Percentiles rank a stretch among this genome's conserved stretches.
phyloP scores from a whole-genome alignment of 2,797 vertebrate species.

The Pipistrellus pygmaeus region DNA sequence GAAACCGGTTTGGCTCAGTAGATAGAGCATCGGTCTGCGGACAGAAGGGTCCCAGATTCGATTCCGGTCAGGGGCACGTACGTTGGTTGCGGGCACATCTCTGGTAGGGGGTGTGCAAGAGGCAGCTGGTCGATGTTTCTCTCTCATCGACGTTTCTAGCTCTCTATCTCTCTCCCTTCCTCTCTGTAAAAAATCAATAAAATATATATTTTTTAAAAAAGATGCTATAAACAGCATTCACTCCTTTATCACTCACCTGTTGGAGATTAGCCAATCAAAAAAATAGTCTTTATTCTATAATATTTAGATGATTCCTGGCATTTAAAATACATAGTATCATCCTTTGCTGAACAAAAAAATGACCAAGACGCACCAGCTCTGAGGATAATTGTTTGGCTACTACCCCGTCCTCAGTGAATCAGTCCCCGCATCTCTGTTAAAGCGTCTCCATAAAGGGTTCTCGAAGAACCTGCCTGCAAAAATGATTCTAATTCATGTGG shows the following conservation, averaged over 20 bases:
- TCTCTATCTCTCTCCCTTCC: no score
- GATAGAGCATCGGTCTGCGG: no score
- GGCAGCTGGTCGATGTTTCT: no score
- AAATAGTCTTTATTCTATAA: neutral
- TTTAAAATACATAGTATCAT: neutral
- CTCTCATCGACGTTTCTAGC: no score
- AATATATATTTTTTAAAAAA: neutral
- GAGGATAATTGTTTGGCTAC: neutral
- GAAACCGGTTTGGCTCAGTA: no score
- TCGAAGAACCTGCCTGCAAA: neutral
- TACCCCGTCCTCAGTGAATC: neutral
- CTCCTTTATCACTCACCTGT: neutral
- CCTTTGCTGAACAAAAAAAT: constrained; percentile 10
- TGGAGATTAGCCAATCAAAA: constrained; percentile 2
- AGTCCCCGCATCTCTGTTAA: neutral
- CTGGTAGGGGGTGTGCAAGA: no score
- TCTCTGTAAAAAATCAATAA: no score
- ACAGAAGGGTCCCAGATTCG: no score
- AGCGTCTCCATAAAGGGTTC: neutral
- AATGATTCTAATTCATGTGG: neutral
- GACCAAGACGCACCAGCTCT: neutral
- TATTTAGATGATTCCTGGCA: neutral
- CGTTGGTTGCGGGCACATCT: no score
- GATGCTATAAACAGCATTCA: neutral
- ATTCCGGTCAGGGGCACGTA: no score